A percentile compares a stretch with the other conserved stretches of the same genome.
Conservation (phyloP, 2,797 vertebrate genomes). For the Gymnothorax javanicus region DNA sequence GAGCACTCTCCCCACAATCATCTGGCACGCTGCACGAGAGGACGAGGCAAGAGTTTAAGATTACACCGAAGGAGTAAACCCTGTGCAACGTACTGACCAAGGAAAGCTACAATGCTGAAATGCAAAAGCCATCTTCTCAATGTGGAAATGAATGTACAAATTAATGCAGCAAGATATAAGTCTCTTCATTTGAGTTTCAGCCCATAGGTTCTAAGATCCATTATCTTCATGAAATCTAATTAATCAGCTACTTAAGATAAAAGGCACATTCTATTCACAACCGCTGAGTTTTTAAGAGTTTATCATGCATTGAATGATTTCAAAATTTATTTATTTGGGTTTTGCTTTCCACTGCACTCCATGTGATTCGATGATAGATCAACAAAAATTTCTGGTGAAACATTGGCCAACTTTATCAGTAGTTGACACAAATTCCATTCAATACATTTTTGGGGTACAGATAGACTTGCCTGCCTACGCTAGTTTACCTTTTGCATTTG, state of each 20-base stretch:
- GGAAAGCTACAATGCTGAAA: not conserved
- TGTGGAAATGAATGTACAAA: not conserved
- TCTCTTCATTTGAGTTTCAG: not conserved
- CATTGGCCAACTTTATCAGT: too few species aligned
- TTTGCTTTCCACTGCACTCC: too few species aligned
- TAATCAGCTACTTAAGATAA: not conserved
- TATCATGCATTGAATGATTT: too few species aligned
- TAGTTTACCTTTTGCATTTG: too few species aligned
- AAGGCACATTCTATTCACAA: not conserved
- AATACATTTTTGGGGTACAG: too few species aligned
- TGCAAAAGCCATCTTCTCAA: not conserved
- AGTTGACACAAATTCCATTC: too few species aligned
- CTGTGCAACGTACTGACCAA: not conserved
- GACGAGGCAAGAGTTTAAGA: not conserved
- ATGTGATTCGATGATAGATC: too few species aligned
- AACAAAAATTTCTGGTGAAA: too few species aligned
- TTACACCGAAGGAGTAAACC: not conserved
- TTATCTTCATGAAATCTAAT: not conserved
- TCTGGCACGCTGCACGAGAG: slow-evolving; percentile 45
- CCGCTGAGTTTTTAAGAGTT: too few species aligned
- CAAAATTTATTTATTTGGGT: too few species aligned
- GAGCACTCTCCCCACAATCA: slow-evolving; percentile 57
- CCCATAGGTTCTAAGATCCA: not conserved
- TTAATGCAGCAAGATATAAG: not conserved
- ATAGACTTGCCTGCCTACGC: too few species aligned